Conservation (phyloP, 2,797 vertebrate genomes). For the Balearica regulorum region DNA sequence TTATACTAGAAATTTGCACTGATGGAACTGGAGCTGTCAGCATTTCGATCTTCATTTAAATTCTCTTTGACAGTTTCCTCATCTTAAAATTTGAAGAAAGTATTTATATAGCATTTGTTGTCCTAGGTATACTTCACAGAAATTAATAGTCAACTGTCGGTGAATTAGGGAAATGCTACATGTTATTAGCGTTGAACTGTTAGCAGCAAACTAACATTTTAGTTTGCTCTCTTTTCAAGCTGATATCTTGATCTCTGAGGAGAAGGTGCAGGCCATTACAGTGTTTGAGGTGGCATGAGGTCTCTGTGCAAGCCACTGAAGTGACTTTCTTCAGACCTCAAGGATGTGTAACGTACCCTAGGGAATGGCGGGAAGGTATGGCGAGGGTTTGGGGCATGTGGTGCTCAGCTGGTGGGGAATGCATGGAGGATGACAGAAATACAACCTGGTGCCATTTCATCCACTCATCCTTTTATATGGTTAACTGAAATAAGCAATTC, state of each 20-base stretch:
- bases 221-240: neutral
- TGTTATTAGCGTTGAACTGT: neutral
- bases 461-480: neutral
- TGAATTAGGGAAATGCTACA: neutral
- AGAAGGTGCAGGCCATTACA: neutral
- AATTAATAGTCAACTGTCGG: neutral
- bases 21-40: neutral
- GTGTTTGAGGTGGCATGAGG: neutral
- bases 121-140: neutral
- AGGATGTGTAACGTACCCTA: accelerated
- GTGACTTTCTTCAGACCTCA: neutral
- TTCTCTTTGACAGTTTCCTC: neutral
- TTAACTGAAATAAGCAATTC: neutral
- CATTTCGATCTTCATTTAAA: neutral
- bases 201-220: neutral
- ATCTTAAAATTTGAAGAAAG: neutral
- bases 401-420: neutral
- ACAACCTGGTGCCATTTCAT: neutral
- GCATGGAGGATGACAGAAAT: neutral
- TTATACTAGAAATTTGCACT: neutral
- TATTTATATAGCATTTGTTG: neutral
- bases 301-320: neutral
- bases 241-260: neutral
- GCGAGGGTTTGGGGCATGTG: neutral
- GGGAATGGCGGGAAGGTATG: neutral